Evolutionary conservation across 2,797 vertebrate genomes (phyloP), one percentile per base, ranked within the genome.

Genomic region (Acropternis orthonyx): DNA sequence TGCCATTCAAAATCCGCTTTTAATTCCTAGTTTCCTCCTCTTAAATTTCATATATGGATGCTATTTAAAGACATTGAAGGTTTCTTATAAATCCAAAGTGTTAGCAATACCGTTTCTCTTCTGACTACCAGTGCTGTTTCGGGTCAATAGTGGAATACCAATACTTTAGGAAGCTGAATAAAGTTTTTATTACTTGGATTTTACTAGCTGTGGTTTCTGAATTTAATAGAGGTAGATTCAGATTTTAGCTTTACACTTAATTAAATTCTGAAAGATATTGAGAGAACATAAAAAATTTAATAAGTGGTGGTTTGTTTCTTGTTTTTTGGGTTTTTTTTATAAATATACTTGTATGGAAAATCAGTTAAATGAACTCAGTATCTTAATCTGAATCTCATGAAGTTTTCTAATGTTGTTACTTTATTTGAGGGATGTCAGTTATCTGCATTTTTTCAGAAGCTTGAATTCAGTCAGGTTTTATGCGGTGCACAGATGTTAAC

Each of bases 201-300:
- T 97, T 97, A 95, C 92, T 96, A 92, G 96, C 96, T 97, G 93
- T 95, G 85, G 43, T 96, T 97, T 97, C 93, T 97, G 95, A 95
- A 92, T 97, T 96, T 97, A 95, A 87, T 97, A 95, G 95, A 95
- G 77, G 61, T 80, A 73, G 51, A 69, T 80, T 54, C 46, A 77
- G 21, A 95, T 89, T 96, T 96, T 95, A 94, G 72, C 85, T 93
- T 97, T 93, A 88, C 94, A 89, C 80, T 88, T 95, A 93, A 92
- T 94, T 95, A 92, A 88, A 95, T 95, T 93, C 68, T 85, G 82
- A 81, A 94, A 79, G 80, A 77, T 79, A 84, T 71, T 78, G 63
- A 34, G 49, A 69, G 67, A 90, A 80, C 8, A 12, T 68, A 92
- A 89, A 78, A 72, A 28, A 59, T 48, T n/a, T 85, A 85, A 41